phyloP scores from a whole-genome alignment of 1,140 invertebrate genomes.

The Apis mellifera region DNA sequence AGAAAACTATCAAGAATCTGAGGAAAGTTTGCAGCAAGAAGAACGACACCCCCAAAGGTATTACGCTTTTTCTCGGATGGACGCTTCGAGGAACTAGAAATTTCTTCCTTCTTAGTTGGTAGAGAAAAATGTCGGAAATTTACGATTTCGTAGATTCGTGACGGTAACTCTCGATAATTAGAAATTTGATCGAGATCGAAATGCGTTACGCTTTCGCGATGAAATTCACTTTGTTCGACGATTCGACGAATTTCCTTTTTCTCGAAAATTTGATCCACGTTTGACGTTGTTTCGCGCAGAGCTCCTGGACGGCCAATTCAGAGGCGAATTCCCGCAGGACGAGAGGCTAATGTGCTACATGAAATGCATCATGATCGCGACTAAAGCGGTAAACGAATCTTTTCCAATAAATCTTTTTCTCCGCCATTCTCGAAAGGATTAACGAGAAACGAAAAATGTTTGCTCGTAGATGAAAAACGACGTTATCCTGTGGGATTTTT shows the following conservation, averaged over 20 bases:
- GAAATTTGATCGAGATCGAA: neutral
- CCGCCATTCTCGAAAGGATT: neutral
- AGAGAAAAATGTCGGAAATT: too few relatives aligned
- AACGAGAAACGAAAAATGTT: neutral
- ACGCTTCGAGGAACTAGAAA: neutral
- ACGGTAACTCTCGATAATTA: too few relatives aligned
- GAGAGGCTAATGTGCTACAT: constrained; percentile 58
- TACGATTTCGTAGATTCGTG: too few relatives aligned
- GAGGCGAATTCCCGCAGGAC: constrained; percentile 56
- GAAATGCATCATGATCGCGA: constrained; percentile 57
- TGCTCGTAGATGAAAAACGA: constrained; percentile 47
- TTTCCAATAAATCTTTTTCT: neutral
- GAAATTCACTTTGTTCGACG: too few relatives aligned
- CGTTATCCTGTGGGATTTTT: constrained; percentile 7
- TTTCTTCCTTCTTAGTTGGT: too few relatives aligned
- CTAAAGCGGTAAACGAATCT: constrained; percentile 59
- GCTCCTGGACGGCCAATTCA: constrained; percentile 36
- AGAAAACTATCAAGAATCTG: constrained; percentile 10
- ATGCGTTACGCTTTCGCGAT: neutral
- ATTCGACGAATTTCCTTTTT: too few relatives aligned
- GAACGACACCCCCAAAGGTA: constrained; percentile 33
- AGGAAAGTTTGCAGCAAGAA: constrained; percentile 43
- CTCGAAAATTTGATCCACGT: too few relatives aligned
- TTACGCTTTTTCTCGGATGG: neutral
- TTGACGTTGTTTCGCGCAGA: constrained; percentile 37